Evolutionary conservation across 2,113 vertebrate genomes (phyloP).

Genomic region (Erythrolamprus reginae): DNA sequence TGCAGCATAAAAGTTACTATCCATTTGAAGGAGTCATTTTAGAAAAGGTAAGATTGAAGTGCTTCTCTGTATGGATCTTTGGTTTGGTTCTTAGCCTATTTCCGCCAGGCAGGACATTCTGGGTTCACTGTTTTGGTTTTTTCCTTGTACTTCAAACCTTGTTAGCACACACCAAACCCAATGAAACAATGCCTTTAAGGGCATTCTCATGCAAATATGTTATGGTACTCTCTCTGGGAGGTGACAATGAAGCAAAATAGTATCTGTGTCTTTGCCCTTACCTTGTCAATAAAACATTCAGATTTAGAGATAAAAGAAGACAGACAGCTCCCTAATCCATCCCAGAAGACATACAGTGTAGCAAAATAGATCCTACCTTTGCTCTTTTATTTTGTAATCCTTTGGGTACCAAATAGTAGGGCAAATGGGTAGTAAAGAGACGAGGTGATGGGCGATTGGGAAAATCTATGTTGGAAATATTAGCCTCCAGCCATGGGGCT

Average conservation of each 20-base stretch:
- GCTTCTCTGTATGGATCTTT: no score
- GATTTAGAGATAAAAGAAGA: not conserved
- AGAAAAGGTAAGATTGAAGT: not conserved
- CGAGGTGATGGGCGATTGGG: constrained; percentile 29
- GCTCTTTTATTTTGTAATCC: constrained; percentile 47
- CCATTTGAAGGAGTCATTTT: not conserved
- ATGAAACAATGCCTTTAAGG: not conserved
- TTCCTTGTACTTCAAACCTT: not conserved
- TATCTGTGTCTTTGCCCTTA: not conserved
- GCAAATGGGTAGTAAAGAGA: constrained; percentile 52
- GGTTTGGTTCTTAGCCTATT: not conserved
- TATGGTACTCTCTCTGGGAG: no score
- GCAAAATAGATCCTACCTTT: constrained; percentile 41
- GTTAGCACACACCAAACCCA: not conserved
- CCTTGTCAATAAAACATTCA: not conserved
- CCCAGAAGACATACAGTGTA: not conserved
- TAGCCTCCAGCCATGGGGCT: constrained; percentile 45
- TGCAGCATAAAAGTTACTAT: not conserved
- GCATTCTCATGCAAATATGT: no score
- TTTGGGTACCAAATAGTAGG: constrained; percentile 58
- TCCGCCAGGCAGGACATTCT: not conserved
- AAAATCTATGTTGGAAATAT: fast-evolving
- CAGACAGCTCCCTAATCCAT: not conserved
- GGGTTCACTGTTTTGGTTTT: not conserved
- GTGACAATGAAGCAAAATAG: not conserved